phyloP scores from a whole-genome alignment of 1,140 invertebrate species.

The Aphaenogaster rudis region DNA sequence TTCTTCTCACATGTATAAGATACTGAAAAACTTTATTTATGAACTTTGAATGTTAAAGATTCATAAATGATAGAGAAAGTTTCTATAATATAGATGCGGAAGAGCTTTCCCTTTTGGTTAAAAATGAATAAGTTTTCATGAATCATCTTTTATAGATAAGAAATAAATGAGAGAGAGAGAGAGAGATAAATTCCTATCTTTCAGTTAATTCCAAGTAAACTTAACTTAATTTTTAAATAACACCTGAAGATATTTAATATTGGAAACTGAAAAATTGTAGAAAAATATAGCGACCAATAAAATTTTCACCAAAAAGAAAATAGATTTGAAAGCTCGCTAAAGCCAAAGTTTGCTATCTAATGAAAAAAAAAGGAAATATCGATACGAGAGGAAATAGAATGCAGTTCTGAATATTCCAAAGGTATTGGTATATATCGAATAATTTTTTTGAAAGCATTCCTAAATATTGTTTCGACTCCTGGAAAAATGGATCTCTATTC shows the following conservation, averaged over 20 bases:
- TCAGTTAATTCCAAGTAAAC: neutral
- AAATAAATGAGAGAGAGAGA: neutral
- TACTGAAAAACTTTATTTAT: slow-evolving; percentile 1
- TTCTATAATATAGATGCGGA: neutral
- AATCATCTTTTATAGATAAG: neutral
- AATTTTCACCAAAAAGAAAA: neutral
- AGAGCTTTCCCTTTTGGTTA: slow-evolving; percentile 2
- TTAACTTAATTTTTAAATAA: neutral
- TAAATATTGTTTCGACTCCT: neutral
- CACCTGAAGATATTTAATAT: neutral
- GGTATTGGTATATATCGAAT: neutral
- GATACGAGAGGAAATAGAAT: neutral
- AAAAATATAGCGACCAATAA: neutral
- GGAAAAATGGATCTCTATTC: neutral
- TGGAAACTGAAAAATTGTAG: neutral
- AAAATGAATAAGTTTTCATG: neutral
- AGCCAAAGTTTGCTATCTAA: neutral
- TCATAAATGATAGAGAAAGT: slow-evolving; percentile 33
- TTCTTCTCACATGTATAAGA: neutral
- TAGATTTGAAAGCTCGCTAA: neutral
- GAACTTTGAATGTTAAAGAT: slow-evolving; percentile 26
- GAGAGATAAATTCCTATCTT: neutral
- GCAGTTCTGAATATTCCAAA: neutral
- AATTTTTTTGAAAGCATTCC: neutral
- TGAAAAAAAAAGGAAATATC: neutral